These are phyloP conservation scores for Conus ventricosus DNA, from an alignment of 1,140 invertebrate genomes.

Conservation along the genomic window DNA sequence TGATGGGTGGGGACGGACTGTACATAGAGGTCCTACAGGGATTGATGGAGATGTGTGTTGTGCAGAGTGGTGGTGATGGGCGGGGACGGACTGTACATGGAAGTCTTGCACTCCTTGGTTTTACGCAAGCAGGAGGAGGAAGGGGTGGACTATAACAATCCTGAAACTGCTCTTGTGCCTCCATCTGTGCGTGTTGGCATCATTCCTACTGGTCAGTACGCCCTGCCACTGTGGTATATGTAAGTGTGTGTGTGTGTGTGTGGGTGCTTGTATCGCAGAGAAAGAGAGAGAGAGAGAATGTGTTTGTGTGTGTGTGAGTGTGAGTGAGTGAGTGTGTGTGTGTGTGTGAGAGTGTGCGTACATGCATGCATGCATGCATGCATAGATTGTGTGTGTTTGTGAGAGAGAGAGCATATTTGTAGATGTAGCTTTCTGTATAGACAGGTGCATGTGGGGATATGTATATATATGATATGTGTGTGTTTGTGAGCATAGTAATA, in stretches of 20 bases:
- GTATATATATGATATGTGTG: not conserved
- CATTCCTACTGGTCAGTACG: slow-evolving; percentile 47
- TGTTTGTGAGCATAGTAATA: not conserved
- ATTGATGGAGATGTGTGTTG: not conserved
- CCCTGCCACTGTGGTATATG: too few species aligned
- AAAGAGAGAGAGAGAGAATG: not conserved
- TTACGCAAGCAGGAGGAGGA: slow-evolving; percentile 45
- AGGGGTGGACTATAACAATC: slow-evolving; percentile 49
- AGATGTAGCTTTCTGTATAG: not conserved
- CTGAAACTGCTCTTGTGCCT: slow-evolving; percentile 40
- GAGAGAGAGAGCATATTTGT: not conserved
- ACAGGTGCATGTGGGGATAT: not conserved
- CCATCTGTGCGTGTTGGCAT: slow-evolving; percentile 52
- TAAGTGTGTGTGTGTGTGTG: not conserved
- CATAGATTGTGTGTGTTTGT: not conserved
- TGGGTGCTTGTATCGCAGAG: not conserved
- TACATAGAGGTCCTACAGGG: too few species aligned
- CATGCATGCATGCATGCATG: not conserved
- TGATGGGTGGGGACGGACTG: too few species aligned
- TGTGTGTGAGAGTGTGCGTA: not conserved
- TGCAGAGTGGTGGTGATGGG: slow-evolving; percentile 58
- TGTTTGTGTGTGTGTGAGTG: not conserved
- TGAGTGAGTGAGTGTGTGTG: not conserved
- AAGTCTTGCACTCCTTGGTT: slow-evolving; percentile 55
- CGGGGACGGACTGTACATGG: slow-evolving; percentile 58